Evolutionary conservation across 2,888 invertebrate species (phyloP).

Genomic region (Pyralis farinalis): DNA sequence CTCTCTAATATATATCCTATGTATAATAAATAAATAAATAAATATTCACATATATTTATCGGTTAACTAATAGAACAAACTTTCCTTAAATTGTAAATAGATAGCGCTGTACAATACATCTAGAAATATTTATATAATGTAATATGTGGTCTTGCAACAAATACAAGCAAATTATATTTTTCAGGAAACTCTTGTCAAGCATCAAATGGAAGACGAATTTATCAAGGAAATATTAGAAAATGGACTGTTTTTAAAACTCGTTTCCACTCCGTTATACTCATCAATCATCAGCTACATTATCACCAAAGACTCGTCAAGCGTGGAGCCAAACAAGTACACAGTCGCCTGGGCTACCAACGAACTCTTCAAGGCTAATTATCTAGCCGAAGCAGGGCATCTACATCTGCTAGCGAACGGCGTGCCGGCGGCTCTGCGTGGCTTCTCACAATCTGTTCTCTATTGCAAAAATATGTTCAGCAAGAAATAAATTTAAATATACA

Average conservation of each 20-base stretch:
- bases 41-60: no score
- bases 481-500: constrained; percentile 15
- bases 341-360: constrained; percentile 50
- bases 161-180: constrained; percentile 20
- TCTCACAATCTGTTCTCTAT: constrained; percentile 54
- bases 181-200: constrained; percentile 43
- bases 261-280: constrained; percentile 52
- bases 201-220: constrained; percentile 54
- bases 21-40: no score
- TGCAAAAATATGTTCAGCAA: constrained; percentile 39
- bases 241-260: constrained; percentile 54
- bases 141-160: no score
- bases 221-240: constrained; percentile 57
- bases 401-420: constrained; percentile 45
- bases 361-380: constrained; percentile 43
- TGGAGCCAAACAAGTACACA: constrained; percentile 35
- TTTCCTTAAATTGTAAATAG: no score
- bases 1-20: no score
- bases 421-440: constrained; percentile 54
- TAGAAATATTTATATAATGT: no score
- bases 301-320: constrained; percentile 24
- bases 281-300: constrained; percentile 49
- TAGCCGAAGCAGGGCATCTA: constrained; percentile 66
- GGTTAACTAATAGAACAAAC: no score
- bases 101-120: no score